phyloP scores from a whole-genome alignment of 2,113 vertebrate genomes.

The Onychostoma macrolepis region DNA sequence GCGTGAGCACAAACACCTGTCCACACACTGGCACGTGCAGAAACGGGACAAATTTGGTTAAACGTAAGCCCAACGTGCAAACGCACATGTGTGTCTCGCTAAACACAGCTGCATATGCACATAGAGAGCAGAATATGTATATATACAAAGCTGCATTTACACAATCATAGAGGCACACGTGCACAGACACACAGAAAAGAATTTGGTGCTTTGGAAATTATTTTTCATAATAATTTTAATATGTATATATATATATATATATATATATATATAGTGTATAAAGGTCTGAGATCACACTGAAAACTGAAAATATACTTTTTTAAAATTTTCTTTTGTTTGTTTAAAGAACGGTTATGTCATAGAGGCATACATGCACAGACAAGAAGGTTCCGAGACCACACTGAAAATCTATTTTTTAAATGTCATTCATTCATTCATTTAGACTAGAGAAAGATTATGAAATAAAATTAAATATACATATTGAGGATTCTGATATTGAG shows the following conservation, averaged over 20 bases:
- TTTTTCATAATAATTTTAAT: neutral
- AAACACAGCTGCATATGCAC: slow-evolving; percentile 50
- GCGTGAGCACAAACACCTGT: slow-evolving; percentile 48
- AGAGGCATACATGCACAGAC: neutral
- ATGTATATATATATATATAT: neutral
- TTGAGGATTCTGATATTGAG: neutral
- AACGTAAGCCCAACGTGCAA: slow-evolving; percentile 30
- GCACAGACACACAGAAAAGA: neutral
- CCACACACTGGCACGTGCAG: slow-evolving; percentile 8
- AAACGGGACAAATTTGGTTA: slow-evolving; percentile 20
- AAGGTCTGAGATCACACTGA: no score
- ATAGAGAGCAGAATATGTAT: neutral
- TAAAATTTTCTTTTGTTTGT: no score
- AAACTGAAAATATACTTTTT: no score
- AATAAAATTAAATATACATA: neutral
- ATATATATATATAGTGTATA: neutral
- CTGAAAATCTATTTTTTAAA: neutral
- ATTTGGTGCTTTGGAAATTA: neutral
- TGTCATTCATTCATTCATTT: neutral
- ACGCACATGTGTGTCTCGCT: neutral
- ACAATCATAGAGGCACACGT: neutral
- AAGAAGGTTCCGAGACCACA: neutral
- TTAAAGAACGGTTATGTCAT: neutral
- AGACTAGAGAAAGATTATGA: neutral
- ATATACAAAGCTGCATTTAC: slow-evolving; percentile 41